Conservation (phyloP, 2,888 invertebrate genomes). For the Platycheirus rosarum region DNA sequence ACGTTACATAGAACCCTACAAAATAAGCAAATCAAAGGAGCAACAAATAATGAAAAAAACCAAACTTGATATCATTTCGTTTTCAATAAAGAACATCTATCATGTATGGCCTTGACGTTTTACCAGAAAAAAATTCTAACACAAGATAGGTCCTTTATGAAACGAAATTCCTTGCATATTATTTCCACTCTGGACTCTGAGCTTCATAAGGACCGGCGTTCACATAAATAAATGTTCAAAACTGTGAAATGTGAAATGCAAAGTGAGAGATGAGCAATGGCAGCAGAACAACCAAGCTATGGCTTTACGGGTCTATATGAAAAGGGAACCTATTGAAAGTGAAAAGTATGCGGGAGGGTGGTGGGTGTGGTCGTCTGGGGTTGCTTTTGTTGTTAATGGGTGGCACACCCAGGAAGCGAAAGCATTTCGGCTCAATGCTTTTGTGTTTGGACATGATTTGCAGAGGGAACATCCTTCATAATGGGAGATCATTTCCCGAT, state of each 20-base stretch:
- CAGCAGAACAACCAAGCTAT: background rate
- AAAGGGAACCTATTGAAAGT: background rate
- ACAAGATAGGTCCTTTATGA: slow-evolving; percentile 23
- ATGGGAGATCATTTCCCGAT: slow-evolving; percentile 22
- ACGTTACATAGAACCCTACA: background rate
- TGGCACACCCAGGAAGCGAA: slow-evolving; percentile 26
- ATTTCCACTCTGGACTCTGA: slow-evolving; percentile 14
- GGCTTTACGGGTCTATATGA: background rate
- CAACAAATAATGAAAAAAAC: background rate
- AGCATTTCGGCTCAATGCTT: slow-evolving; percentile 30
- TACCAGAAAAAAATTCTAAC: background rate
- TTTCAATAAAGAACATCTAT: slow-evolving; percentile 5
- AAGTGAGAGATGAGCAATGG: slow-evolving; percentile 9
- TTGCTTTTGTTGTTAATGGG: slow-evolving; percentile 8
- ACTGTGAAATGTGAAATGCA: slow-evolving; percentile 7
- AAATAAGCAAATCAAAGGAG: background rate
- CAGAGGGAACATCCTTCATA: slow-evolving; percentile 28
- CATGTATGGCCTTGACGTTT: slow-evolving; percentile 24
- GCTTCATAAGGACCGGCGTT: background rate
- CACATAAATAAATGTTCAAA: slow-evolving; percentile 29
- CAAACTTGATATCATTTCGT: background rate
- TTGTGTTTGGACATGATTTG: slow-evolving; percentile 29
- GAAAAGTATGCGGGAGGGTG: background rate
- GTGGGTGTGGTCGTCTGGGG: background rate
- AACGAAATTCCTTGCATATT: slow-evolving; percentile 10